Base-by-base conservation (phyloP, 2,797 vertebrate species). In the Gallirallus australis region DNA sequence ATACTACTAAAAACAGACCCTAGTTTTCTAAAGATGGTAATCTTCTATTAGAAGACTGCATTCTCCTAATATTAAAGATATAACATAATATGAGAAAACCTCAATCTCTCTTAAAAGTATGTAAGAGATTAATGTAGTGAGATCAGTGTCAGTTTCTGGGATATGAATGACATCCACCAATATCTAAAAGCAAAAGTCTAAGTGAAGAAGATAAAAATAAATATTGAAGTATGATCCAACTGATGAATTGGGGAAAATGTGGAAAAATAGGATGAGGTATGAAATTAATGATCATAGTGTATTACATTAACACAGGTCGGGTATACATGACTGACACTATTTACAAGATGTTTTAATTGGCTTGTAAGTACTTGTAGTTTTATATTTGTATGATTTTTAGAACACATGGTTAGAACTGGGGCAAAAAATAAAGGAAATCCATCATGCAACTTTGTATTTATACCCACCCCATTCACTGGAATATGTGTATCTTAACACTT, bases 331-430 rank as follows among this genome's bases (percentile, higher is more conserved):
- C 15, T 56, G 15, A 19, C 42, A 45, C 18, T 57, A 40, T 31
- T 40, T 47, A n/a, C 1, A 60, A 81, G 3, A 5, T 60, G 59
- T 48, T 64, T 86, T 40, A 65, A 30, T 7, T 78, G 3, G 54
- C 16, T 23, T 73, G 2, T 60, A 5, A 66, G 30, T 3, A 2
- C 24, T 37, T 69, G 28, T 56, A 73, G 3, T 50, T 93, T 90
- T 60, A 40, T 20, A 27, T 1, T 0, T 11, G 6, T 8, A 9
- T 1, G 0, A 31, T 18, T 61, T 82, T 72, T 15, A 39, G 12
- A 85, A 57, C 0, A 1, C 2, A 12, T 33, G 42, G 42, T 84
- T 40, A 70, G 35, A 91, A 66, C 3, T 31, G 3, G 12, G 3
- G 4, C 18, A 86, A 85, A 65, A 8, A 80, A 72, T 35, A 53